phyloP scores from a whole-genome alignment of 2,888 invertebrate species.

The Nomada hirtipes region DNA sequence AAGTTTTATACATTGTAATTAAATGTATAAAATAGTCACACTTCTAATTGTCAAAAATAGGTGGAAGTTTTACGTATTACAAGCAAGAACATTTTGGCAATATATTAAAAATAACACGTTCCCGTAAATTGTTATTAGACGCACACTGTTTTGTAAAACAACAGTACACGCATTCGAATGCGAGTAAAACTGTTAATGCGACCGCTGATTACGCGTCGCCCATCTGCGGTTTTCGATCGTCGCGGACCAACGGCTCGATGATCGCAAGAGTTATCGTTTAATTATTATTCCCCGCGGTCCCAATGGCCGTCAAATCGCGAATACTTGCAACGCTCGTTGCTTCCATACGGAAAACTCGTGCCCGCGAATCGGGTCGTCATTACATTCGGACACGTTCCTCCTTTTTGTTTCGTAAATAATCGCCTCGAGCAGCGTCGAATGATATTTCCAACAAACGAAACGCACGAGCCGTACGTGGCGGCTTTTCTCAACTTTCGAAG shows the following conservation, averaged over 20 bases:
- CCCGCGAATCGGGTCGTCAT: slow-evolving; percentile 13
- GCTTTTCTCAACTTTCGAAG: slow-evolving; percentile 50
- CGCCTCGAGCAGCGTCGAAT: neutral
- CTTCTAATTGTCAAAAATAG: no score
- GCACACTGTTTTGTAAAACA: no score
- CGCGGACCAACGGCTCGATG: slow-evolving; percentile 52
- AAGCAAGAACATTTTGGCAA: no score
- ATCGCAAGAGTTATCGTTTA: slow-evolving; percentile 58
- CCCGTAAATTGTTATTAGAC: no score
- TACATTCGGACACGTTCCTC: slow-evolving; percentile 1
- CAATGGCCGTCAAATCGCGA: slow-evolving; percentile 43
- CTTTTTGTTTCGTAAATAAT: slow-evolving; percentile 4
- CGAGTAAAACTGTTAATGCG: slow-evolving; percentile 47
- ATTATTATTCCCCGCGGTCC: slow-evolving; percentile 54
- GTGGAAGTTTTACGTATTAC: no score
- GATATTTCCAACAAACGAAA: neutral
- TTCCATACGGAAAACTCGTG: slow-evolving; percentile 1
- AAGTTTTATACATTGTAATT: no score
- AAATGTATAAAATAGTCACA: no score
- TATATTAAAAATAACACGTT: no score
- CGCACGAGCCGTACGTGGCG: neutral
- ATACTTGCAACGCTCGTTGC: slow-evolving; percentile 11
- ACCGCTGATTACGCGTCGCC: slow-evolving; percentile 54
- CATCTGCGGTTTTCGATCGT: slow-evolving; percentile 52
- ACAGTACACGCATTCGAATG: no score